Evolutionary conservation across 2,888 invertebrate species (phyloP), one percentile per base, ranked within the genome.

Genomic region (Polydrusus pterygomalis): DNA sequence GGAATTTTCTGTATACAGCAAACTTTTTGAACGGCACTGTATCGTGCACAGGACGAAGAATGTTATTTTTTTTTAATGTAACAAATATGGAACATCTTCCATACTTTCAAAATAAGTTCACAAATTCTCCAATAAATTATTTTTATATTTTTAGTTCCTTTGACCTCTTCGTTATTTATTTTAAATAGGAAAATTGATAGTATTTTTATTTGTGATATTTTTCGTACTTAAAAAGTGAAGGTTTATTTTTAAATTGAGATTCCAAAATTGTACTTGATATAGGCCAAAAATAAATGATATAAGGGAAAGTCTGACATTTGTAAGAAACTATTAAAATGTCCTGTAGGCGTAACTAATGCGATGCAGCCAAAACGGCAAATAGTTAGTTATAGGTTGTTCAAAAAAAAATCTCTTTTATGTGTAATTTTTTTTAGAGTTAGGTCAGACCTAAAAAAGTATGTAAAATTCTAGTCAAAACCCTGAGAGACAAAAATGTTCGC

Each of bases 401-500:
- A 9, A 13, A 43, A 51, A 30, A 30, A n/a, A 1, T 30, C 11
- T 11, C 13, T 51, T 51, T 10, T 25, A 30, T 25, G 54, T 54
- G 18, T 54, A 30, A n/a, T 54, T 54, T 51, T 30, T 60, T 38
- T 17, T 18, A 17, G 17, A 18, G 11, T 43, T n/a, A 64, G 80
- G 81, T 80, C 80, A 80, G 81, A 75, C 79, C 79, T 79, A 78
- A 79, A 67, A 47, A 67, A 67, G 73, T 75, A 73, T 69, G 73
- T 76, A 65, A 74, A 80, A 79, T 77, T 84, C 85, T 85, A 85
- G 85, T 85, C 85, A 83, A 80, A 79, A 77, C 1, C 78, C 77
- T 75, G 71, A 70, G 38, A 77, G 68, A 78, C 81, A 81, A 82
- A 83, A 85, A 82, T 84, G 82, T 80, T 78, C 80, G 79, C 85